phyloP scores from a whole-genome alignment of 2,888 invertebrate species.

The Amphimallon solstitiale region DNA sequence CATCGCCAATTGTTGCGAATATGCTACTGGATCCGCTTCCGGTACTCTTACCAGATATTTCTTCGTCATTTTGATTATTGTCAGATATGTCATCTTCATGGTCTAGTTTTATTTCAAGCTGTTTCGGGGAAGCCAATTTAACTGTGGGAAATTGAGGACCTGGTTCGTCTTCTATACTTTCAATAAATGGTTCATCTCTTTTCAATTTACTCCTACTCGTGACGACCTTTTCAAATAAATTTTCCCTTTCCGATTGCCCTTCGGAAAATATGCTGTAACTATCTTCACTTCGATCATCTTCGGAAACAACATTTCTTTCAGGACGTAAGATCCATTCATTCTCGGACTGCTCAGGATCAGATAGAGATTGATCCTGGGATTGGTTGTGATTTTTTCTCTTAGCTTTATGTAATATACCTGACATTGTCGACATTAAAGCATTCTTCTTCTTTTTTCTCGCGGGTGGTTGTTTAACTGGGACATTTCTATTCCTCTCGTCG shows the following conservation, averaged over 20 bases:
- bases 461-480: slow-evolving; percentile 45
- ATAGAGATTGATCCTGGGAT: slow-evolving; percentile 71
- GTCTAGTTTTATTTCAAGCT: slow-evolving; percentile 64
- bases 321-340: slow-evolving; percentile 74
- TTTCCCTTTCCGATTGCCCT: slow-evolving; percentile 69
- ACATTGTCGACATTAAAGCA: slow-evolving; percentile 84
- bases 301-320: slow-evolving; percentile 76
- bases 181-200: slow-evolving; percentile 40
- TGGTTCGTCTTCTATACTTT: slow-evolving; percentile 37
- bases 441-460: slow-evolving; percentile 79
- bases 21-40: slow-evolving; percentile 72
- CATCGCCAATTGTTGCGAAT: slow-evolving; percentile 80
- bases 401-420: slow-evolving; percentile 86
- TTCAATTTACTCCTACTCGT: slow-evolving; percentile 50
- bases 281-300: slow-evolving; percentile 71
- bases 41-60: slow-evolving; percentile 69
- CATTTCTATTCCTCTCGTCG: slow-evolving; percentile 63
- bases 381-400: slow-evolving; percentile 73
- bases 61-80: slow-evolving; percentile 69
- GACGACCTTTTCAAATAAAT: slow-evolving; percentile 73
- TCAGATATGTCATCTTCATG: slow-evolving; percentile 64
- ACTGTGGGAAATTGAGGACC: slow-evolving; percentile 46
- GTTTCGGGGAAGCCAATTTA: slow-evolving; percentile 57
- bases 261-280: slow-evolving; percentile 73
- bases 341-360: slow-evolving; percentile 82